Base-by-base conservation (phyloP, 2,797 vertebrate genomes). In the Centropyge bicolor region DNA sequence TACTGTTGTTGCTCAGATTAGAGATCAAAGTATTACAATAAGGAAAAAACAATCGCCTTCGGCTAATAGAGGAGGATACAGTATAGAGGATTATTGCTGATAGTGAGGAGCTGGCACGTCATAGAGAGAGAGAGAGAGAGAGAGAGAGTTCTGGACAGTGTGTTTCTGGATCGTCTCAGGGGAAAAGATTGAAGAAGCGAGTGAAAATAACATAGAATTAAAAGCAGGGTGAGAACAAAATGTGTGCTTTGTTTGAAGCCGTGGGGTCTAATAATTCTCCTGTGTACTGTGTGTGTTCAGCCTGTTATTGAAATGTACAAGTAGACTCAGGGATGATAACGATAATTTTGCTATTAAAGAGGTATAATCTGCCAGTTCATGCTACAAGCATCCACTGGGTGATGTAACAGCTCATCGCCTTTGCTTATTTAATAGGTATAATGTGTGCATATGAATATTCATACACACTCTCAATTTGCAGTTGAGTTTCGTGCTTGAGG, bases 71-170 rank as follows among this genome's bases (percentile, higher is more conserved):
- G 31, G 35, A n/a, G 64, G 51, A 74, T 61, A 82, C 74, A 73
- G 70, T 68, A 51, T 69, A 27, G 57, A 74, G 41, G 49, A 70
- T 64, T 56, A 63, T 57, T 72, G 62, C 75, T 82, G 80, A 86
- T 76, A 70, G 67, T 3, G 13, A 70, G 68, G 49, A 46, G 35
- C 43, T 0, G 4, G 20, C 6, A 62, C 38, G 13, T 80, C 75
- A 82, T 20, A 69, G 41, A 27, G 0, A 49, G 8, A n/a, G 46
- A 51, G n/a, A 41, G 17, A 35, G 22, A 20, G 54, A 66, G 17
- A 43, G 14, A 61, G 35, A 27, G 7, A 61, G 76, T 12, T 59
- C 80, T 62, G 81, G 49, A 83, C 77, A 13, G 10, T 7, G 36
- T 77, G 80, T 80, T 79, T 89, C 59, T 77, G 27, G 36, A 35